phyloP scores from a whole-genome alignment of 2,113 vertebrate genomes.

The Cercocebus atys region DNA sequence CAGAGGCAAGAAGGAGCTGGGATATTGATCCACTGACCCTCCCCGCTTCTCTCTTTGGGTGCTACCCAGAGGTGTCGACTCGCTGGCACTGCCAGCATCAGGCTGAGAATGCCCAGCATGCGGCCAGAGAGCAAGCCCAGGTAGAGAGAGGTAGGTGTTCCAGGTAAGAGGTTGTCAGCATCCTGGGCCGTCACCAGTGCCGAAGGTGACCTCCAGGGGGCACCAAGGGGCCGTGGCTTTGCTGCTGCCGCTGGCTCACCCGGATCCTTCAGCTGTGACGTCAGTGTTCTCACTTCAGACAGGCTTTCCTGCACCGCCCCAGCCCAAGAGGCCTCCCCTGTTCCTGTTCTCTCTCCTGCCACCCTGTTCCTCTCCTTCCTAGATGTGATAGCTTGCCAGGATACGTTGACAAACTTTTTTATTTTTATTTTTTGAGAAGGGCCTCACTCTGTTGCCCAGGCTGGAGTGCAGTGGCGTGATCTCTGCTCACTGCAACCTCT shows the following conservation, averaged over 20 bases:
- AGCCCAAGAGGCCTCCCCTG: no score
- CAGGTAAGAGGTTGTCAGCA: background rate
- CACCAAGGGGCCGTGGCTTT: background rate
- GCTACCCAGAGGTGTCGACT: background rate
- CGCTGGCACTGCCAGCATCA: rapidly evolving
- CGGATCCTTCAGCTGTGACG: background rate
- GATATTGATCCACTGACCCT: background rate
- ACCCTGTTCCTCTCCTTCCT: background rate
- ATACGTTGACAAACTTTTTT: background rate
- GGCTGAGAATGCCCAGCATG: background rate
- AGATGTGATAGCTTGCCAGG: no score
- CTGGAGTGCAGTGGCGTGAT: no score
- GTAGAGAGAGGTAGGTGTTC: background rate
- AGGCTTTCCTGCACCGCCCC: background rate
- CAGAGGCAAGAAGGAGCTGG: rapidly evolving
- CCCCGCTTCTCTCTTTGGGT: background rate
- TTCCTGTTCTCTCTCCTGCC: no score
- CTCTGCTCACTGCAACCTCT: no score
- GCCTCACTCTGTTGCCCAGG: no score
- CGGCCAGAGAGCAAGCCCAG: background rate
- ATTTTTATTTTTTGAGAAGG: no score
- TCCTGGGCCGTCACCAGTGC: background rate
- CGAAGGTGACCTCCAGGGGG: background rate
- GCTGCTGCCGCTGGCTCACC: background rate
- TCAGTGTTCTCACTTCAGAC: background rate